These are phyloP conservation scores for Pluvianellus socialis DNA, from an alignment of 2,113 vertebrate species.

Conservation along the genomic window DNA sequence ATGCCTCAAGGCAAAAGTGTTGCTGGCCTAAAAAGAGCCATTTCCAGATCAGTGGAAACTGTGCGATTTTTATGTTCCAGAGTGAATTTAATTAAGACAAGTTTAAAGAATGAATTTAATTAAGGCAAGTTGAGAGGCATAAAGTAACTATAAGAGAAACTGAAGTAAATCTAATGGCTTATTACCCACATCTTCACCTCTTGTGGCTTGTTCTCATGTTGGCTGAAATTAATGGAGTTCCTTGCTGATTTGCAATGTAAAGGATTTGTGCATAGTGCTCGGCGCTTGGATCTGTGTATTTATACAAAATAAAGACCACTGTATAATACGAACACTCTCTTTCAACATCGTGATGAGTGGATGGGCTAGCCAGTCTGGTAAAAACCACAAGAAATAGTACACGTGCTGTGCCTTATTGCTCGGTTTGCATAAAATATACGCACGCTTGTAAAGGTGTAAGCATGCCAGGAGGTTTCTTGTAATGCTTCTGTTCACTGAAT, in stretches of 20 bases:
- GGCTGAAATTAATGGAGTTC: background rate
- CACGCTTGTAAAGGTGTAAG: background rate
- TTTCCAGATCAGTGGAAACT: slow-evolving; percentile 20
- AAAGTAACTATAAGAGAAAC: slow-evolving; percentile 8
- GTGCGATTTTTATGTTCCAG: background rate
- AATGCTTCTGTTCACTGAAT: slow-evolving; percentile 21
- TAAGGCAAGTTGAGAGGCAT: slow-evolving; percentile 4
- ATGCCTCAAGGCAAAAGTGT: background rate
- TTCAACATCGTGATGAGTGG: background rate
- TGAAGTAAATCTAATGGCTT: background rate
- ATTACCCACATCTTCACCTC: background rate
- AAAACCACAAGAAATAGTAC: background rate
- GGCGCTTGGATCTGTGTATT: background rate
- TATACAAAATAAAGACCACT: background rate
- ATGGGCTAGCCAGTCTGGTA: background rate
- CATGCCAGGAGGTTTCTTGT: slow-evolving; percentile 16
- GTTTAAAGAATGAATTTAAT: slow-evolving; percentile 29
- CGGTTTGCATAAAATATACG: background rate
- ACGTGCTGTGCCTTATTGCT: background rate
- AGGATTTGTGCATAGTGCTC: rapidly evolving
- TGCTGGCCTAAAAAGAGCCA: slow-evolving; percentile 27
- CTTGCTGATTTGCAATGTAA: background rate
- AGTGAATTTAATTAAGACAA: slow-evolving; percentile 33
- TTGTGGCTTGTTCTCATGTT: background rate
- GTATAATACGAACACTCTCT: background rate